Evolutionary conservation across 2,888 invertebrate genomes (phyloP), one percentile per base, ranked within the genome.

Genomic region (Dione juno): DNA sequence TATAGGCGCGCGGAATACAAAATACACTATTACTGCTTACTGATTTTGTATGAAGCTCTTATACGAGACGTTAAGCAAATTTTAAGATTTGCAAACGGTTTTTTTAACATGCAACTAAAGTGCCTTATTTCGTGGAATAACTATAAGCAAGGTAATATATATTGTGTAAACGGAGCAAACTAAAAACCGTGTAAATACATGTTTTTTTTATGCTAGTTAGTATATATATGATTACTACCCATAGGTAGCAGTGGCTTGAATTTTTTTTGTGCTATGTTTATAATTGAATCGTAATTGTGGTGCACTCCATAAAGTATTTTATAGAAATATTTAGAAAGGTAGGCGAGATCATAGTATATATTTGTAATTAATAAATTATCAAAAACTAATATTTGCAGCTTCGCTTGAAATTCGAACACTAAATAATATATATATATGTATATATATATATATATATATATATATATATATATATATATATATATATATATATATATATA

Each of bases 11-110:
- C 73, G 67, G 76, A 77, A 76, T 76, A 74, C 69, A 71, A 73
- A 76, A 70, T 77, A 69, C 68, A 71, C 74, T 75, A 75, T 77
- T 74, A 74, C 75, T 66, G 71, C 69, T 66, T 66, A 72, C 71
- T 70, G 76, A 74, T 74, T 73, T 72, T 71, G 74, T 69, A 70
- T 75, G 72, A 71, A 71, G 67, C 50, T 66, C 72, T 63, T 75
- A 75, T 75, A 71, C 72, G 73, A 72, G 67, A 72, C 53, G 74
- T 71, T 72, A 73, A 74, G 71, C 63, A 71, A 74, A 74, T 73
- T 73, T 73, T 57, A 48, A 66, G 61, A 73, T 71, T 57, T 64
- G 40, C 16, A 64, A 69, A 43, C 58, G 48, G 28, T 50, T 64
- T 35, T 52, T 40, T 67, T 40, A 54, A n/a, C 3, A 14, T 16